phyloP scores from a whole-genome alignment of 1,140 invertebrate species.

The Scaptomyza hsui region DNA sequence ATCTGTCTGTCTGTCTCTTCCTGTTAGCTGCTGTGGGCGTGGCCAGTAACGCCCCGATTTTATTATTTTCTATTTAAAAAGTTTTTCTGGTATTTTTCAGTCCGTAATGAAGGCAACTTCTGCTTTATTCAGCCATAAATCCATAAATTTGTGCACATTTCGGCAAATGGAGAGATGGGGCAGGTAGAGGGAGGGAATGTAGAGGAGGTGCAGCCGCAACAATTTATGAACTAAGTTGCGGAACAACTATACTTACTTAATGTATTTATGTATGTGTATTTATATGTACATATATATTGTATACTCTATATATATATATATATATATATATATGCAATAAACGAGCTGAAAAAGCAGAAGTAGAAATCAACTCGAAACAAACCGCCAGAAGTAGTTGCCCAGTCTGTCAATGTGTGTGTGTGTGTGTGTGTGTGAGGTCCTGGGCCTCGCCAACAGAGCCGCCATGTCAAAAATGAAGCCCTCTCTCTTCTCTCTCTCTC shows the following conservation, averaged over 20 bases:
- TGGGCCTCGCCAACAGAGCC: constrained; percentile 32
- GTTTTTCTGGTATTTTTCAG: constrained; percentile 51
- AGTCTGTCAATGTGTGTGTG: constrained; percentile 40
- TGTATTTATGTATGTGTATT: constrained; percentile 31
- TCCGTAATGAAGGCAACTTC: constrained; percentile 44
- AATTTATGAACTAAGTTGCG: constrained; percentile 80
- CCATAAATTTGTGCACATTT: constrained; percentile 41
- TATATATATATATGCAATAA: constrained; percentile 5
- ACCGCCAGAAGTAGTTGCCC: constrained; percentile 75
- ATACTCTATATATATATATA: constrained; percentile 35
- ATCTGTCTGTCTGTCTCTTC: background rate
- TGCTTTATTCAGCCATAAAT: constrained; percentile 31
- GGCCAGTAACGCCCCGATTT: constrained; percentile 36
- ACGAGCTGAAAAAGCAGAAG: background rate
- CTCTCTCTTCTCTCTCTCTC: background rate
- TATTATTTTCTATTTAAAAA: constrained; percentile 56
- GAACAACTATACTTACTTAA: constrained; percentile 25
- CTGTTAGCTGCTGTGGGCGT: constrained; percentile 12
- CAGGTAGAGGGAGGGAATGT: background rate
- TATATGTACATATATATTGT: constrained; percentile 36
- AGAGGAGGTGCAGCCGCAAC: constrained; percentile 35
- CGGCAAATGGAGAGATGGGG: constrained; percentile 3
- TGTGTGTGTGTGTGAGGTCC: background rate
- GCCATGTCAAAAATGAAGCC: constrained; percentile 65
- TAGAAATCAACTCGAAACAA: constrained; percentile 45